These are phyloP conservation scores for Ectemnius lituratus DNA, from an alignment of 2,888 invertebrate species.

Conservation along the genomic window DNA sequence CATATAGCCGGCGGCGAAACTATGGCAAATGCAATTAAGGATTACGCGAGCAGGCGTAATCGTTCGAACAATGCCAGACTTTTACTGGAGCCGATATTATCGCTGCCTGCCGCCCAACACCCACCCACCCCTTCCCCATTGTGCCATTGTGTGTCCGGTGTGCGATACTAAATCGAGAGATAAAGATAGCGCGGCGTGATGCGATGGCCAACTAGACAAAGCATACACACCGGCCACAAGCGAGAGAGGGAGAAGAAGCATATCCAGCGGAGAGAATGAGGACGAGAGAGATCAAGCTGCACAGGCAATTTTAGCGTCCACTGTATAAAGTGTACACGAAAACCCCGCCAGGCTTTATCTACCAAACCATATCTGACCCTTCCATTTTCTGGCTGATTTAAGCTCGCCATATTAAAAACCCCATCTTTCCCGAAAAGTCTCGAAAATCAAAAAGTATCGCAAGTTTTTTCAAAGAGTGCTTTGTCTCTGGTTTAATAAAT, in stretches of 20 bases:
- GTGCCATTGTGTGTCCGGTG: constrained; percentile 50
- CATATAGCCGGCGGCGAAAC: constrained; percentile 31
- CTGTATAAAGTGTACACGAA: too few species aligned
- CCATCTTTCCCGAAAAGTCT: too few species aligned
- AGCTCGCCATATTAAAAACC: too few species aligned
- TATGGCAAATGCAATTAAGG: constrained; percentile 54
- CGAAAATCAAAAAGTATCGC: too few species aligned
- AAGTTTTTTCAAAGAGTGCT: too few species aligned
- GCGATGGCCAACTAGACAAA: too few species aligned
- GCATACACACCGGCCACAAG: not conserved
- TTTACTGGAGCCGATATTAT: constrained; percentile 62
- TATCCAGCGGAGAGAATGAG: constrained; percentile 4
- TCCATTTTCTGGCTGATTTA: too few species aligned
- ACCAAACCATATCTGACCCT: too few species aligned
- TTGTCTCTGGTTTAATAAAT: too few species aligned
- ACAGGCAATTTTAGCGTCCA: too few species aligned
- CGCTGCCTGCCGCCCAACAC: constrained; percentile 9
- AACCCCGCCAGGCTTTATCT: too few species aligned
- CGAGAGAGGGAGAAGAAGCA: not conserved
- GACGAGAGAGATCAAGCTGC: not conserved
- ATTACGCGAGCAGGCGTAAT: constrained; percentile 64
- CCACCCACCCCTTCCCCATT: constrained; percentile 49
- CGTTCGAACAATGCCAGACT: constrained; percentile 66
- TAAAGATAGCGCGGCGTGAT: constrained; percentile 29
- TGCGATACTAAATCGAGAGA: constrained; percentile 56